Base-by-base conservation (phyloP, 2,113 vertebrate species). In the Xenus cinereus region DNA sequence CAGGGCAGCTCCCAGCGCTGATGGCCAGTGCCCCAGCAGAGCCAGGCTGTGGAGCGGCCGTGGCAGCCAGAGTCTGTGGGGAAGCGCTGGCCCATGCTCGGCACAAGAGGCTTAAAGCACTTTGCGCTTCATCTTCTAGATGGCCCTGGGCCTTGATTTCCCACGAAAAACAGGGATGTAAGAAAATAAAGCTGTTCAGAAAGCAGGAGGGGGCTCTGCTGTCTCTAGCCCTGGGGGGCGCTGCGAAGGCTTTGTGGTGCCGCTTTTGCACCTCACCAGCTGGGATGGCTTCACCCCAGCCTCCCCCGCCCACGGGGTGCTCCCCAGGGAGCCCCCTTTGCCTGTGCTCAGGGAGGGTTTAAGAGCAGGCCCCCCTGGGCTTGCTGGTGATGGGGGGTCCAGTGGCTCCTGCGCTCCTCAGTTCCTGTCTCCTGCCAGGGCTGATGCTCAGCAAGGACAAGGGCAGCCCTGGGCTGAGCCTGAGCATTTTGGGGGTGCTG, bases 21-120 rank as follows among this genome's bases (percentile, higher is more conserved):
- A 23, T 0, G 1, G 43, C 27, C 0, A 0, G 35, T 8, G 54
- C 30, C 0, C 0, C 6, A 54, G 75, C 13, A 32, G 48, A 75
- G 67, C 60, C 1, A 4, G 16, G 43, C 53, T 1, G 3, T 0
- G 0, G 57, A 63, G 92, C 62, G 77, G 43, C 77, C 54, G 46
- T 1, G 1, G 39, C 43, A 35, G 5, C 41, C 39, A 3, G 39
- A 53, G n/a, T 26, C 4, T 21, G 19, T 76, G 60, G 69, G 32
- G n/a, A 21, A 46, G 46, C 3, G 9, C 46, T 41, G 19, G 7
- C 13, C 35, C 3, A 0, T 5, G 30, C 48, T n/a, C 33, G 18
- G 37, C 45, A 50, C 11, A 18, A 62, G 45, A 83, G n/a, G 32
- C 86, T 92, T 75, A 35, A 72, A 91, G 39, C 41, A 56, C 59